Percentiles rank a stretch among this genome's conserved stretches.
Conservation (phyloP, 2,113 vertebrate species). For the Crotalus viridis region DNA sequence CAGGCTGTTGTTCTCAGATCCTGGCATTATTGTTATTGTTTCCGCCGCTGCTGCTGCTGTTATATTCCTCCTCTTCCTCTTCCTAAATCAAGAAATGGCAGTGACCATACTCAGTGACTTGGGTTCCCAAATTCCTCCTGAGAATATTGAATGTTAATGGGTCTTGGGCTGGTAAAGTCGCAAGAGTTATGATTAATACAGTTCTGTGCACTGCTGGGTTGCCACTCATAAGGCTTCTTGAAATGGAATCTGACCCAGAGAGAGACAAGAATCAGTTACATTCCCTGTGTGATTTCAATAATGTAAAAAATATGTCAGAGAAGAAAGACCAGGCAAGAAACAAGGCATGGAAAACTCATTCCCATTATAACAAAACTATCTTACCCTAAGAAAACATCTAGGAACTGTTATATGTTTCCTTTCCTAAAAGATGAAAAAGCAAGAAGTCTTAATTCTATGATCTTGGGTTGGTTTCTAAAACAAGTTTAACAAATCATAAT, state of each 20-base stretch:
- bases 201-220: neutral
- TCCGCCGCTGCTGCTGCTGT: neutral
- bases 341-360: neutral
- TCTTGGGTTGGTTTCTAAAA: neutral
- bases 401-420: neutral
- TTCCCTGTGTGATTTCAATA: neutral
- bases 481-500: neutral
- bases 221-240: neutral
- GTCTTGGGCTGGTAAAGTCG: neutral
- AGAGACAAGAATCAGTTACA: neutral
- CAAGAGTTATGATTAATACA: neutral
- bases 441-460: neutral
- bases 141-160: neutral
- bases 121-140: neutral
- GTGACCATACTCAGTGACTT: neutral
- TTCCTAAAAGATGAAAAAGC: neutral
- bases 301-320: neutral
- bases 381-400: neutral
- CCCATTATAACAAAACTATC: neutral
- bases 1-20: neutral
- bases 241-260: neutral
- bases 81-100: neutral
- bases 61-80: neutral
- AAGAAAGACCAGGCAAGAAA: neutral
- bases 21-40: neutral